These are phyloP conservation scores for Macropodus opercularis DNA, from an alignment of 2,797 vertebrate species.

Conservation along the genomic window DNA sequence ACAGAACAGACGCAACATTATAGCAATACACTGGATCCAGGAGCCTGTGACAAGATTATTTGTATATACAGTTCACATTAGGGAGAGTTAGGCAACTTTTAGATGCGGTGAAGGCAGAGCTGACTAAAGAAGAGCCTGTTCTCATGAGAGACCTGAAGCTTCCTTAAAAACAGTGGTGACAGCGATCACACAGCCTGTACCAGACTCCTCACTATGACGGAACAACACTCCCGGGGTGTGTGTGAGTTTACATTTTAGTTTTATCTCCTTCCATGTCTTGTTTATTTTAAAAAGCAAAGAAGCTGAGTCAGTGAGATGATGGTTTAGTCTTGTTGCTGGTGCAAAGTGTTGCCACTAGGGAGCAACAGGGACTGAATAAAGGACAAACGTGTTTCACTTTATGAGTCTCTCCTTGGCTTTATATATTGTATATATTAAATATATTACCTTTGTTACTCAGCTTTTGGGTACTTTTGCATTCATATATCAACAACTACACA, in stretches of 20 bases:
- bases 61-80: constrained; percentile 8
- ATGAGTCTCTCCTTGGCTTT: not conserved
- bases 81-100: constrained; percentile 15
- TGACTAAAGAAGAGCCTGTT: constrained; percentile 8
- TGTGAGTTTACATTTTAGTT: not conserved
- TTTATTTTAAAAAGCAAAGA: not conserved
- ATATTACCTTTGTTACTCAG: not conserved
- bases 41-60: constrained; percentile 3
- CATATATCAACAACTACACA: not conserved
- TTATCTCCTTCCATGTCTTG: not conserved
- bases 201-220: not conserved
- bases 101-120: constrained; percentile 4
- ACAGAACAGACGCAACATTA: not conserved
- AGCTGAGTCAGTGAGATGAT: not conserved
- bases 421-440: not conserved
- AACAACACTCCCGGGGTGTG: not conserved
- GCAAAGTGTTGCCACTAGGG: constrained; percentile 66
- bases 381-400: not conserved
- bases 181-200: not conserved
- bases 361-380: constrained; percentile 57
- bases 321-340: constrained; percentile 14
- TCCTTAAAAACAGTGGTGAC: constrained; percentile 13
- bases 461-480: not conserved
- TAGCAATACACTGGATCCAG: not conserved
- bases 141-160: constrained; percentile 6